Evolutionary conservation across 2,888 invertebrate species (phyloP), one percentile per base, ranked within the genome.

Genomic region (Esperia sulphurella): DNA sequence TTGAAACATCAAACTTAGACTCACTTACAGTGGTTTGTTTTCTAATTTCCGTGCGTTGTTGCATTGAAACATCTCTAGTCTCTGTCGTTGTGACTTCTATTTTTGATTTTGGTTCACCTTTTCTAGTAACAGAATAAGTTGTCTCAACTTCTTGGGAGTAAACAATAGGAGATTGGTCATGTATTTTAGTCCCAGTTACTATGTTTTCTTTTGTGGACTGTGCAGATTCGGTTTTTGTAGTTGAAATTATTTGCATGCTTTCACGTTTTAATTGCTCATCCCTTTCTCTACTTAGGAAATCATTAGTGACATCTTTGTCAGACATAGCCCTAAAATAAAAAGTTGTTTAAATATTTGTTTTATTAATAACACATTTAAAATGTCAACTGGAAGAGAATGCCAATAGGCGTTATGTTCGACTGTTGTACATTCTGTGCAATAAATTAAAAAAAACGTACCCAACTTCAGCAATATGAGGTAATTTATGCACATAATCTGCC

Each of bases 391-490:
- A n/a, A n/a, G n/a, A n/a, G n/a, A n/a, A n/a, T n/a, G n/a, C n/a
- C n/a, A n/a, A n/a, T n/a, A n/a, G n/a, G n/a, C n/a, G n/a, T n/a
- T n/a, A n/a, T n/a, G n/a, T n/a, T n/a, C n/a, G n/a, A n/a, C n/a
- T n/a, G n/a, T n/a, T n/a, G n/a, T n/a, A n/a, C n/a, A n/a, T n/a
- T n/a, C n/a, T n/a, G n/a, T n/a, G n/a, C n/a, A 21, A 21, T 21
- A 21, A 21, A 21, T 21, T 21, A 21, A 21, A 3, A 21, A 21
- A 3, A 21, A 21, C 68, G 65, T 75, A 90, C 90, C 87, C 78
- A 21, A 83, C 72, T 79, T 90, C 90, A 49, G 83, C 78, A 57
- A 90, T 90, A 57, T 90, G 80, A 39, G 90, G 90, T 42, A 90
- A 59, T 65, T 79, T 87, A 56, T 84, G 86, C 13, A 88, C 71